Evolutionary conservation across 1,140 invertebrate species (phyloP).

Genomic region (Apis dorsata): DNA sequence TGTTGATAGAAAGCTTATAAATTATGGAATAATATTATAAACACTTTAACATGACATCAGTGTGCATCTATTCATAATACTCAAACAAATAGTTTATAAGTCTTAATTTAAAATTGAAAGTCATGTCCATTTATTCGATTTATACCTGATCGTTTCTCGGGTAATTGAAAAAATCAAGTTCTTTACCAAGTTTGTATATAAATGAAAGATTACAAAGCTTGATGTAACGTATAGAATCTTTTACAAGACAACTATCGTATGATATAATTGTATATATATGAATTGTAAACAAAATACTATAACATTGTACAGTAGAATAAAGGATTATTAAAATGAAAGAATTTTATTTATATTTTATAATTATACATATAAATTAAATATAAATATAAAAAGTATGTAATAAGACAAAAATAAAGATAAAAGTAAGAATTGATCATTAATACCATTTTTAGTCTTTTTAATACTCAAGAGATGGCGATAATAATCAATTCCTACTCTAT

Average conservation of each 20-base stretch:
- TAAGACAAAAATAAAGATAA: too few relatives aligned
- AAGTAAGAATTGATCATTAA: too few relatives aligned
- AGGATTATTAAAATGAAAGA: slow-evolving; percentile 43
- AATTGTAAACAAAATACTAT: slow-evolving; percentile 51
- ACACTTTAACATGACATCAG: slow-evolving; percentile 17
- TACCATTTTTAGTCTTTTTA: too few relatives aligned
- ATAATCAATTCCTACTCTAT: too few relatives aligned
- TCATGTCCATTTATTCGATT: slow-evolving; percentile 5
- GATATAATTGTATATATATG: slow-evolving; percentile 60
- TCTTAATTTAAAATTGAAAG: not conserved
- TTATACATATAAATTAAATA: too few relatives aligned
- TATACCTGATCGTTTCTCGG: slow-evolving; percentile 20
- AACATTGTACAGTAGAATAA: slow-evolving; percentile 67
- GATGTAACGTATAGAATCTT: slow-evolving; percentile 55
- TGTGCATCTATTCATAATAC: slow-evolving; percentile 18
- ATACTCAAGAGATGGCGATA: too few relatives aligned
- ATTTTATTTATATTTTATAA: too few relatives aligned
- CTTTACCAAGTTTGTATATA: slow-evolving; percentile 41
- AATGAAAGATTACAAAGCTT: slow-evolving; percentile 36
- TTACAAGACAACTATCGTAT: slow-evolving; percentile 48
- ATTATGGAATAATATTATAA: not conserved
- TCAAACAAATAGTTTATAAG: slow-evolving; percentile 16
- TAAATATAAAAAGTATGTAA: too few relatives aligned
- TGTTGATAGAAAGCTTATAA: not conserved
- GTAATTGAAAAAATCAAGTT: slow-evolving; percentile 2